Conservation (phyloP, 1,140 invertebrate genomes). For the Anadara kagoshimensis region DNA sequence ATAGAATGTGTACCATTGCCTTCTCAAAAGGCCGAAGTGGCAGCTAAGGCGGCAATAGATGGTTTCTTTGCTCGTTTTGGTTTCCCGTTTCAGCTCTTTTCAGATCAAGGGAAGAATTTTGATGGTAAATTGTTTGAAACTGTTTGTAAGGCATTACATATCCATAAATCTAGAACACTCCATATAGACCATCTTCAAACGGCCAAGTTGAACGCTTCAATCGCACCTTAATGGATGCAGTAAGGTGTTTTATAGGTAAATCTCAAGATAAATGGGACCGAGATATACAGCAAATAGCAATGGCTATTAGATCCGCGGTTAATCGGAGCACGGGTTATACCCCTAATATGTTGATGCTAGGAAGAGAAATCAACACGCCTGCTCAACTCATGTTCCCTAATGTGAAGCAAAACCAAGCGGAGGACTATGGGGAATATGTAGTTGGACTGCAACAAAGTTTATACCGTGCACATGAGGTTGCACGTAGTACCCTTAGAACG, state of each 20-base stretch:
- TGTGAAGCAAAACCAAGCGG: too few relatives aligned
- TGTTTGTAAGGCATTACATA: conserved; percentile 18
- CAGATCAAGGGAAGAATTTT: conserved; percentile 38
- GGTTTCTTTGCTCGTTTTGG: conserved; percentile 30
- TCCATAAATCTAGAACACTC: conserved; percentile 28
- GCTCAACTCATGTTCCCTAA: neutral
- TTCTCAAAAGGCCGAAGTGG: conserved; percentile 26
- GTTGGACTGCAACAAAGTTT: neutral
- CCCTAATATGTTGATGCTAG: conserved; percentile 16
- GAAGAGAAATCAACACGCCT: conserved; percentile 1
- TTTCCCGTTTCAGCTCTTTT: conserved; percentile 24
- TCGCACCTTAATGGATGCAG: conserved; percentile 27
- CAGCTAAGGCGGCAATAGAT: conserved; percentile 13
- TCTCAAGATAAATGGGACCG: neutral
- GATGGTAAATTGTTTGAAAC: conserved; percentile 10
- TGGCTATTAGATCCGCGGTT: neutral
- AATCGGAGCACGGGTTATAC: conserved; percentile 12
- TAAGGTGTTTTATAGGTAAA: conserved; percentile 18
- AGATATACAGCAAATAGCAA: conserved; percentile 3
- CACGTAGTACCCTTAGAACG: neutral
- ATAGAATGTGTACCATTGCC: conserved; percentile 34
- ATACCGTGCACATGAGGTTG: conserved; percentile 3
- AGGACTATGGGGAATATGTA: neutral
- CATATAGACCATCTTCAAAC: conserved; percentile 27
- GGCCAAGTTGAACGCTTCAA: conserved; percentile 42